A percentile compares a stretch with the other conserved stretches of the same genome.
phyloP scores from a whole-genome alignment of 1,140 invertebrate species.

The Aricia agestis region DNA sequence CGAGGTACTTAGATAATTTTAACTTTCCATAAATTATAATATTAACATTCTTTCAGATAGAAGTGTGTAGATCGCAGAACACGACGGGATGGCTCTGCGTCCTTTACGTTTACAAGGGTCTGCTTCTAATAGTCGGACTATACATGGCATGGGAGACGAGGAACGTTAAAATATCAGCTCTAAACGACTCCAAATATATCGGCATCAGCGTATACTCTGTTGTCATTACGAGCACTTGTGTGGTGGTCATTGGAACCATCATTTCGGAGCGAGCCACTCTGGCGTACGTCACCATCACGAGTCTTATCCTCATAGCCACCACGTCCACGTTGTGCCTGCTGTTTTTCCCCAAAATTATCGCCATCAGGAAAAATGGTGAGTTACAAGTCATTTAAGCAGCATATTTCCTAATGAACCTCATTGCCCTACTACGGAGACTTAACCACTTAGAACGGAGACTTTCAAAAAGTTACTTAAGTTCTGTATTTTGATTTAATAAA shows the following conservation, averaged over 20 bases:
- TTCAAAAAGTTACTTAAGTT: too few relatives aligned
- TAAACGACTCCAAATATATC: slow-evolving; percentile 98
- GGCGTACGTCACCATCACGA: slow-evolving; percentile 88
- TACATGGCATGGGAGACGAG: slow-evolving; percentile 99
- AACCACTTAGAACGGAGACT: too few relatives aligned
- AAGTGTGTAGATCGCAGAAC: slow-evolving; percentile 90
- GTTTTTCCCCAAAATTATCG: slow-evolving; percentile 89
- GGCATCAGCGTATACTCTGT: slow-evolving; percentile 95
- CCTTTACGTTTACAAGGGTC: slow-evolving; percentile 92
- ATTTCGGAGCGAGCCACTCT: slow-evolving; percentile 90
- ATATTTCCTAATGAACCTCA: too few relatives aligned
- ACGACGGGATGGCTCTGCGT: slow-evolving; percentile 91
- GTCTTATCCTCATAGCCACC: slow-evolving; percentile 89
- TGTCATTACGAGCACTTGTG: slow-evolving; percentile 90
- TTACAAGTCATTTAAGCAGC: slow-evolving; percentile 16
- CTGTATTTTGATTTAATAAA: too few relatives aligned
- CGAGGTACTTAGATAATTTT: too few relatives aligned
- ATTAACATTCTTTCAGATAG: slow-evolving; percentile 78
- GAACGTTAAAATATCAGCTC: slow-evolving; percentile 95
- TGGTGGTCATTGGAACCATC: slow-evolving; percentile 90
- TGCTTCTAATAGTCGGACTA: slow-evolving; percentile 91
- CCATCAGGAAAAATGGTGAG: slow-evolving; percentile 79
- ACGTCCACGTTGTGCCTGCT: slow-evolving; percentile 90
- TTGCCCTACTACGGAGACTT: too few relatives aligned
- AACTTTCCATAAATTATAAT: neutral